A percentile compares a stretch with the other conserved stretches of the same genome.
phyloP scores from a whole-genome alignment of 2,797 vertebrate species.

The Phataginus tetradactyla region DNA sequence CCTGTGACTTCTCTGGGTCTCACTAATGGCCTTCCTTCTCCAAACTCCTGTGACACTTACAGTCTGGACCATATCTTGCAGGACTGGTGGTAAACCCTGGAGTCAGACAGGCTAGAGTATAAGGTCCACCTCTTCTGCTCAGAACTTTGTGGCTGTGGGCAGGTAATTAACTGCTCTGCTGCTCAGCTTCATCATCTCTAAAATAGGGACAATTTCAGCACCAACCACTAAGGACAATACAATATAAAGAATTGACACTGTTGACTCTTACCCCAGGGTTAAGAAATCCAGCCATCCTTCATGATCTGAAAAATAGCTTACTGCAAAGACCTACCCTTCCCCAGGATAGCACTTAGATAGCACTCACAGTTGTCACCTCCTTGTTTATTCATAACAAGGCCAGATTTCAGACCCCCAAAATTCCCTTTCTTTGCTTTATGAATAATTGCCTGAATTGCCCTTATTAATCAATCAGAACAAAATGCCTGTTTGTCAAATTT shows the following conservation, averaged over 20 bases:
- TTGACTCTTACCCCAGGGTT: neutral
- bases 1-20: neutral
- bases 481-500: neutral
- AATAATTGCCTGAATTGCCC: neutral
- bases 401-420: neutral
- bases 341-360: neutral
- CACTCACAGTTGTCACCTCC: neutral
- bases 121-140: neutral
- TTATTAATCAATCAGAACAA: neutral
- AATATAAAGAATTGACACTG: neutral
- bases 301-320: neutral
- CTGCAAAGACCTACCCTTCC: neutral
- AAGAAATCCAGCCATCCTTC: neutral
- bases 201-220: neutral
- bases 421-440: neutral
- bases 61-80: neutral
- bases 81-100: neutral
- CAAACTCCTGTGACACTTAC: neutral
- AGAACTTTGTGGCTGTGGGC: neutral
- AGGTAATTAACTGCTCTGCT: neutral
- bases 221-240: neutral
- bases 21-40: neutral
- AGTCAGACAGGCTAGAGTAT: neutral
- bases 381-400: neutral
- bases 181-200: neutral